A percentile compares a stretch with the other conserved stretches of the same genome.
Evolutionary conservation across 2,888 invertebrate species (phyloP).

Genomic region (Dioctria rufipes): DNA sequence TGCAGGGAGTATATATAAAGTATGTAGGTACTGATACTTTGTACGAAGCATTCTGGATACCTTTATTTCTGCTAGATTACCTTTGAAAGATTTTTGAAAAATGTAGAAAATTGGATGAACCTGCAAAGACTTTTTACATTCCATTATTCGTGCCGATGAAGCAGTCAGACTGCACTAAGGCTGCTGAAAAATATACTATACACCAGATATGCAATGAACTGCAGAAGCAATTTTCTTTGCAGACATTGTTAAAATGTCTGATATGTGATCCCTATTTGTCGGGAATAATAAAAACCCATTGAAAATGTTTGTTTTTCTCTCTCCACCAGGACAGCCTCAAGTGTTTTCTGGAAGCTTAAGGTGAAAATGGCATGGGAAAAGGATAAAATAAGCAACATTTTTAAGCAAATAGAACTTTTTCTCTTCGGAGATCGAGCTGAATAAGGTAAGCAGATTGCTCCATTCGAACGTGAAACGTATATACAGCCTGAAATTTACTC

Average conservation of each 20-base stretch:
- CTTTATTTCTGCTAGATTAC: constrained; percentile 2
- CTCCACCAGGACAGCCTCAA: neutral
- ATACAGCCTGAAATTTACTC: too few species aligned
- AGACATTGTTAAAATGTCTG: constrained; percentile 15
- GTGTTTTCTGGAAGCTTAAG: constrained; percentile 2
- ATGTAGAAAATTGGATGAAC: constrained; percentile 5
- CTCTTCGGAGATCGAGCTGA: too few species aligned
- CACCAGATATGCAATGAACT: neutral
- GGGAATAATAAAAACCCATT: neutral
- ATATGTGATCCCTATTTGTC: neutral
- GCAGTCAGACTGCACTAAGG: neutral
- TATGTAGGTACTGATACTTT: too few species aligned
- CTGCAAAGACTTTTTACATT: neutral
- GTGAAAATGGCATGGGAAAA: neutral
- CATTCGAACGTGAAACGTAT: too few species aligned
- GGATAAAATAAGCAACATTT: neutral
- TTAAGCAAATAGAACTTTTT: constrained; percentile 2
- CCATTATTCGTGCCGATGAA: neutral
- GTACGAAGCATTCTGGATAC: neutral
- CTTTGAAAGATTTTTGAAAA: neutral
- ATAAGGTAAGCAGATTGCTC: too few species aligned
- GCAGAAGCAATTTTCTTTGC: constrained; percentile 13
- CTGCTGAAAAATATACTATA: neutral
- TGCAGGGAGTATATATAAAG: too few species aligned
- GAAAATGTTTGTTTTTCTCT: neutral